Evolutionary conservation across 2,888 invertebrate genomes (phyloP).

Genomic region (Notocelia uddmanniana): DNA sequence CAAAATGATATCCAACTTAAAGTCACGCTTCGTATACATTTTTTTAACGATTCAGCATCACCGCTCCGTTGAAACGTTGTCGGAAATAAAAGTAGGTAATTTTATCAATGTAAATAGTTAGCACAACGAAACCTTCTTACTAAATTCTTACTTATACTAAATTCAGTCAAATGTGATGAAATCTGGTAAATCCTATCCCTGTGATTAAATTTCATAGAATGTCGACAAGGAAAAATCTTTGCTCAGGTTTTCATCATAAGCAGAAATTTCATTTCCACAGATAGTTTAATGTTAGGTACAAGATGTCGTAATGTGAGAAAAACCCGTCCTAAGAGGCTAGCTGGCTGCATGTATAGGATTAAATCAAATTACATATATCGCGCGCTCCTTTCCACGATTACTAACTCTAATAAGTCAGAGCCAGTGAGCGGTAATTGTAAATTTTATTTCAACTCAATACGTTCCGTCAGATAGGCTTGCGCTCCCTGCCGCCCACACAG

Average conservation of each 20-base stretch:
- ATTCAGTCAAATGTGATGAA: no score
- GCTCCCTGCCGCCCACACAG: constrained; percentile 69
- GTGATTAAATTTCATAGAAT: no score
- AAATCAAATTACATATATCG: not conserved
- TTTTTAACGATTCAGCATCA: no score
- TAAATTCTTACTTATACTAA: no score
- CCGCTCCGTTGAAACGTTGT: no score
- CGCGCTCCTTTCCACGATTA: not conserved
- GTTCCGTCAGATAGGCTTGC: constrained; percentile 50
- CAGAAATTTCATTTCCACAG: constrained; percentile 25
- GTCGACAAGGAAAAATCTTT: constrained; percentile 1
- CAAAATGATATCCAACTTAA: no score
- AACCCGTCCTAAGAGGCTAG: constrained; percentile 57
- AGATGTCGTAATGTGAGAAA: constrained; percentile 72
- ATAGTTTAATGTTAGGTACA: constrained; percentile 57
- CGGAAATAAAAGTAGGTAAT: no score
- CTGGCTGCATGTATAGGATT: not conserved
- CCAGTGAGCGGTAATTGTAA: not conserved
- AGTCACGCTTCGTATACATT: no score
- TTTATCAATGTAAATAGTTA: no score
- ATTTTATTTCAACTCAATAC: not conserved
- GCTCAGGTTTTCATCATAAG: not conserved
- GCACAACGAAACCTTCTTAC: no score
- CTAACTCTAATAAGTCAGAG: not conserved
- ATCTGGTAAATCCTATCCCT: no score